phyloP scores from a whole-genome alignment of 2,888 invertebrate genomes.

The Leptopilina myrica region DNA sequence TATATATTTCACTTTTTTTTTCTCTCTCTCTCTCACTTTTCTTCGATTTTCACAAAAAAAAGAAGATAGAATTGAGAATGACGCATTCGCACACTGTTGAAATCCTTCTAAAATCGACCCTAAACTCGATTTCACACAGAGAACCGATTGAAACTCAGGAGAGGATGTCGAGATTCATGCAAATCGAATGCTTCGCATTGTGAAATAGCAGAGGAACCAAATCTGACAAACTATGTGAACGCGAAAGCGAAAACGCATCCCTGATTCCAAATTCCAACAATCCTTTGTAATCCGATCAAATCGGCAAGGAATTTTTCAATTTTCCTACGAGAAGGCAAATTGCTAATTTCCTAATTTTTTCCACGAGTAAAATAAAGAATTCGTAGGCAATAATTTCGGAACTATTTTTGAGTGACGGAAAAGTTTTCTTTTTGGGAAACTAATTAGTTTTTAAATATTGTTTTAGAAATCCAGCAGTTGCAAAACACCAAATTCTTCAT shows the following conservation, averaged over 20 bases:
- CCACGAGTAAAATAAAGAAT: neutral
- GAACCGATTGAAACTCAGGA: slow-evolving; percentile 49
- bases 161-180: slow-evolving; percentile 45
- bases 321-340: neutral
- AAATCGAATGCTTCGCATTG: slow-evolving; percentile 43
- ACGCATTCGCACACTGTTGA: slow-evolving; percentile 14
- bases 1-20: slow-evolving; percentile 7
- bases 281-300: slow-evolving; percentile 34
- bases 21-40: slow-evolving; percentile 32
- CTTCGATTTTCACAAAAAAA: slow-evolving; percentile 29
- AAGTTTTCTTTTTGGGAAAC: too few species aligned
- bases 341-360: neutral
- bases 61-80: slow-evolving; percentile 39
- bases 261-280: slow-evolving; percentile 31
- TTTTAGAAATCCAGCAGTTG: too few species aligned
- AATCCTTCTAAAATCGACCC: slow-evolving; percentile 40
- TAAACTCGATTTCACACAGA: slow-evolving; percentile 43
- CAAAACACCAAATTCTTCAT: too few species aligned
- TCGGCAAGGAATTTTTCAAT: slow-evolving; percentile 32
- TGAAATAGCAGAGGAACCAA: slow-evolving; percentile 39
- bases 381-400: too few species aligned
- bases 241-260: slow-evolving; percentile 36
- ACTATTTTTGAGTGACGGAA: too few species aligned
- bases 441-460: too few species aligned
- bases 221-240: slow-evolving; percentile 38